These are phyloP conservation scores for Chaetorhynchus papuensis DNA, from an alignment of 2,113 vertebrate species.

Conservation along the genomic window DNA sequence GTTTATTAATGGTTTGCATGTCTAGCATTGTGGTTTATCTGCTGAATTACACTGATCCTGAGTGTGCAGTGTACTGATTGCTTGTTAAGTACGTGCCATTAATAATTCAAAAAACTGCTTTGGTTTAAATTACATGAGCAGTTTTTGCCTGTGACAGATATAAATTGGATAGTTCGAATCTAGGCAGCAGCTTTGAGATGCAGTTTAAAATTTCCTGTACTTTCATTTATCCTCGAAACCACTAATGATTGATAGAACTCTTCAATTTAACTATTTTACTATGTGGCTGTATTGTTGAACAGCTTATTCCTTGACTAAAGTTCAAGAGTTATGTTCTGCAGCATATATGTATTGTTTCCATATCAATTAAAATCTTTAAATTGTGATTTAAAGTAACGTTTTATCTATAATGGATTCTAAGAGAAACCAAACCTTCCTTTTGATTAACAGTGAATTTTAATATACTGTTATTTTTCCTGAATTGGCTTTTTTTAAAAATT, in stretches of 20 bases:
- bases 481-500: background rate
- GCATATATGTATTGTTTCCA: background rate
- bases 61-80: background rate
- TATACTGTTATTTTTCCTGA: background rate
- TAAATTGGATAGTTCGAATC: background rate
- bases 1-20: background rate
- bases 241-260: background rate
- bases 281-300: background rate
- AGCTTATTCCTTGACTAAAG: background rate
- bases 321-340: background rate
- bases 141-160: background rate
- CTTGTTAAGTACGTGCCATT: background rate
- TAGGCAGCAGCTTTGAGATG: background rate
- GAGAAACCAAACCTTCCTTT: background rate
- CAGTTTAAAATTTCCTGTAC: background rate
- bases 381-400: background rate
- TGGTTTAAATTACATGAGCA: background rate
- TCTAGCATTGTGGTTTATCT: background rate
- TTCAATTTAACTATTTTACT: background rate
- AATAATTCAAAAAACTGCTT: conserved; percentile 15
- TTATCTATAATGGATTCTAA: background rate
- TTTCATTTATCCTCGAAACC: background rate
- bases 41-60: background rate
- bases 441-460: background rate
- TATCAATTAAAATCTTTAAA: background rate